Base-by-base conservation (phyloP, 1,140 invertebrate genomes). In the Bombus soroeensis region DNA sequence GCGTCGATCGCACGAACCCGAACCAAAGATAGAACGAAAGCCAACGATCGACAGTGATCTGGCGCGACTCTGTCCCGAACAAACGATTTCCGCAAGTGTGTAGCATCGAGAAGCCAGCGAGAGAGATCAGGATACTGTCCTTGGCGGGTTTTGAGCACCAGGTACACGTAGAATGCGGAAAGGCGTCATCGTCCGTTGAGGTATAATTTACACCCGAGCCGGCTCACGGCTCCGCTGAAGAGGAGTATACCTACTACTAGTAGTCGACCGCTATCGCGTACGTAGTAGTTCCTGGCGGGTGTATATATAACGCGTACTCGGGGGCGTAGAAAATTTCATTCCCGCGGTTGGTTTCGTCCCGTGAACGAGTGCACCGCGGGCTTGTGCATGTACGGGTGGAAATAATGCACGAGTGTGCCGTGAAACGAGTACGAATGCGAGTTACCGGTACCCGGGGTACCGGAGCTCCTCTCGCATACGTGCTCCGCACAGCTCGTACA, bases 261-360 rank as follows among this genome's bases (percentile, higher is more conserved):
- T 79, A 39, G 62, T 74, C n/a, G 77, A 53, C 41, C 18, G 66
- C 37, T 76, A 76, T 86, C 81, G 72, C 66, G 73, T 70, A 86
- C 59, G 80, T 73, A 53, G 18, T 53, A 53, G 47, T 53, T 22
- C 5, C n/a, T 57, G 72, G 32, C 13, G 64, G n/a, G 74, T 83
- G 34, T 57, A 62, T 28, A 43, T 66, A 64, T 83, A 77, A 78
- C 74, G 66, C 43, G 83, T 66, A 89, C 83, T 75, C 79, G 81
- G 78, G 78, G 83, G 83, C 90, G 87, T 89, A 83, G 91, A 92
- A 93, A 94, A 93, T 94, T 92, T 92, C 92, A 93, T 93, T 93
- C 90, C 87, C 92, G 90, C 89, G 88, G 91, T 92, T 90, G 90
- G 90, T 86, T 91, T 91, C 87, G 85, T 88, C 81, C 88, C 89